Conservation (phyloP, 2,797 vertebrate genomes). For the Poeciliopsis paucimaculata region DNA sequence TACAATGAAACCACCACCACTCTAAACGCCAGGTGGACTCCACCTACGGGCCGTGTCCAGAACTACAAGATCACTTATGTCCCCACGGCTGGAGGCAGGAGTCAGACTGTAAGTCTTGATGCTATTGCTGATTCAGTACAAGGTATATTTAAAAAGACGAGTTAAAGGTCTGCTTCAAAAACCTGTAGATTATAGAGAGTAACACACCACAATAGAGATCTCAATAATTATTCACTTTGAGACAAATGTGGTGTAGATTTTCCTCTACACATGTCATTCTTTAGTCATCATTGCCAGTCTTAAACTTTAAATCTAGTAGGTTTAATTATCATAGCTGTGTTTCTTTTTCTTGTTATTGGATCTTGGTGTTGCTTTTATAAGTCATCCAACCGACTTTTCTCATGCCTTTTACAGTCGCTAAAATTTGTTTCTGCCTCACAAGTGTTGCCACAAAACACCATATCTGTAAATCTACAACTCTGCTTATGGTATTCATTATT, state of each 20-base stretch:
- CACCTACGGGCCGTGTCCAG: constrained; percentile 89
- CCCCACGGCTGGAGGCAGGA: constrained; percentile 85
- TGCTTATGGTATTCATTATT: constrained; percentile 38
- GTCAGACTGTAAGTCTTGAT: constrained; percentile 83
- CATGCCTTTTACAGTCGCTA: constrained; percentile 19
- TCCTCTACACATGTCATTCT: background rate
- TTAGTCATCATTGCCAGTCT: background rate
- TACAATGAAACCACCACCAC: constrained; percentile 93
- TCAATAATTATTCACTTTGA: background rate
- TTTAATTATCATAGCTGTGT: background rate
- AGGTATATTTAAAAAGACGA: background rate
- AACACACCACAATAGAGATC: background rate
- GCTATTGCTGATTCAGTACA: background rate
- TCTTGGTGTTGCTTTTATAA: constrained; percentile 12
- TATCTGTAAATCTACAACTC: constrained; percentile 8
- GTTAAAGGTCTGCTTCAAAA: background rate
- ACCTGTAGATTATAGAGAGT: background rate
- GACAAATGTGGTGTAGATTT: background rate
- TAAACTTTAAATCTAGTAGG: background rate
- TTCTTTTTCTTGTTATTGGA: background rate
- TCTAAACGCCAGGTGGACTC: constrained; percentile 93
- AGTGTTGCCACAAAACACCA: constrained; percentile 13
- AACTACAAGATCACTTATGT: constrained; percentile 91
- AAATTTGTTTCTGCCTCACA: constrained; percentile 22
- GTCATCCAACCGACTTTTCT: constrained; percentile 9